phyloP scores from a whole-genome alignment of 2,888 invertebrate species.

The Catocala sponsa region DNA sequence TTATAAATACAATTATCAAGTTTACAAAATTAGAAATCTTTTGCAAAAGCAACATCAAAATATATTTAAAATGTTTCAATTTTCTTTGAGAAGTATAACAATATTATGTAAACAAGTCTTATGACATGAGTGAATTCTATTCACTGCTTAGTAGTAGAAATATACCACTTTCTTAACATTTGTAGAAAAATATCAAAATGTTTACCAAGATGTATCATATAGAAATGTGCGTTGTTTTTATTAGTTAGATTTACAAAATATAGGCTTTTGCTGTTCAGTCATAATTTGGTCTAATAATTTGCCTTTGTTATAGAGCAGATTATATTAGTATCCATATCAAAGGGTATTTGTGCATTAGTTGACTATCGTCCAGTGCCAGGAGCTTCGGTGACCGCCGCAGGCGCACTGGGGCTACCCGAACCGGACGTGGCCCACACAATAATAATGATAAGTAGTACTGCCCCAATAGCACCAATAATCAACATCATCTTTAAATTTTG shows the following conservation, averaged over 20 bases:
- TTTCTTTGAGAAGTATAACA: constrained; percentile 41
- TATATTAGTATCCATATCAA: constrained; percentile 50
- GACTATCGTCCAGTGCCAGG: constrained; percentile 67
- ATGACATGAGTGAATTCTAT: constrained; percentile 51
- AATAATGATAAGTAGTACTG: constrained; percentile 94
- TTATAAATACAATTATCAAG: constrained; percentile 44
- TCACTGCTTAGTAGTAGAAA: constrained; percentile 36
- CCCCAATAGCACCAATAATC: constrained; percentile 95
- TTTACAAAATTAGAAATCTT: constrained; percentile 51
- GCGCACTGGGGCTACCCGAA: constrained; percentile 48
- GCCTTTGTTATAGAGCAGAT: constrained; percentile 37
- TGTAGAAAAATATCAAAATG: constrained; percentile 54
- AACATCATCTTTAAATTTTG: constrained; percentile 99
- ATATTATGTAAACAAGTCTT: constrained; percentile 56
- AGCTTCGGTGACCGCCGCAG: constrained; percentile 51
- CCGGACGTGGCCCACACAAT: constrained; percentile 89
- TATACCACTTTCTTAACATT: constrained; percentile 42
- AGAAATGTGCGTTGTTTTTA: constrained; percentile 49
- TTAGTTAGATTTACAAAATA: constrained; percentile 57
- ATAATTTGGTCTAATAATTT: constrained; percentile 51
- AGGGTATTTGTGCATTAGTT: constrained; percentile 37
- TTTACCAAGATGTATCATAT: constrained; percentile 34
- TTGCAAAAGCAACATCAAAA: constrained; percentile 38
- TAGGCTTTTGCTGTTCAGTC: constrained; percentile 60
- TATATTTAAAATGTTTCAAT: constrained; percentile 24